These are phyloP conservation scores for Lasioglossum calceatum DNA, from an alignment of 2,888 invertebrate genomes.

Conservation along the genomic window DNA sequence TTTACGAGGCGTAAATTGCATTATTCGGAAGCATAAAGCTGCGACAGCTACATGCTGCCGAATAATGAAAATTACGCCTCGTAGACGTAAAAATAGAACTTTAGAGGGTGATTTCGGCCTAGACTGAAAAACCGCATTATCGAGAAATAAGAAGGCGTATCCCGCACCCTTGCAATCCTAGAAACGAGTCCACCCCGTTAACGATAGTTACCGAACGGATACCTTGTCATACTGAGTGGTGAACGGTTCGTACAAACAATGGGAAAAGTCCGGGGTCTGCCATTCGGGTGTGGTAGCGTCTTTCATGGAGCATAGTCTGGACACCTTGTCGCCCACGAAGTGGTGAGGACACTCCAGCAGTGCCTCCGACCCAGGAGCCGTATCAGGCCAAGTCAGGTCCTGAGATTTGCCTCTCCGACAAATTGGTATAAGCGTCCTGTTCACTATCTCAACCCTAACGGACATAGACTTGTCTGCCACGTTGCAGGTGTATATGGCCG, in stretches of 20 bases:
- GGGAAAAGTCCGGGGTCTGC: conserved; percentile 91
- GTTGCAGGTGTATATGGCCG: conserved; percentile 91
- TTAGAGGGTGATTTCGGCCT: no score
- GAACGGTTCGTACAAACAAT: conserved; percentile 89
- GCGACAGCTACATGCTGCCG: no score
- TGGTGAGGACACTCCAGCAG: conserved; percentile 87
- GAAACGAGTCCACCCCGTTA: no score
- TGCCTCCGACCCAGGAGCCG: conserved; percentile 90
- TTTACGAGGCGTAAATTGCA: no score
- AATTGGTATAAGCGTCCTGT: conserved; percentile 86
- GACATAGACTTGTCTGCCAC: conserved; percentile 88
- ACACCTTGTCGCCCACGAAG: conserved; percentile 78
- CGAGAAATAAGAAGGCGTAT: no score
- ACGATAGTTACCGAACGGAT: background rate
- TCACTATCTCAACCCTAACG: conserved; percentile 89
- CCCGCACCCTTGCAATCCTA: no score
- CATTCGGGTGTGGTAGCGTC: conserved; percentile 89
- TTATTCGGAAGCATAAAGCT: no score
- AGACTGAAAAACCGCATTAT: no score
- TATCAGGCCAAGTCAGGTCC: conserved; percentile 88
- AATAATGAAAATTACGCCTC: no score
- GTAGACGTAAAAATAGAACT: no score
- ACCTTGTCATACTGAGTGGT: conserved; percentile 88
- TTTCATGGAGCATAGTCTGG: conserved; percentile 86
- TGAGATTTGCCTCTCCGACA: conserved; percentile 87